A percentile compares a stretch with the other conserved stretches of the same genome.
phyloP scores from a whole-genome alignment of 2,113 vertebrate species.

The Megaleporinus macrocephalus region DNA sequence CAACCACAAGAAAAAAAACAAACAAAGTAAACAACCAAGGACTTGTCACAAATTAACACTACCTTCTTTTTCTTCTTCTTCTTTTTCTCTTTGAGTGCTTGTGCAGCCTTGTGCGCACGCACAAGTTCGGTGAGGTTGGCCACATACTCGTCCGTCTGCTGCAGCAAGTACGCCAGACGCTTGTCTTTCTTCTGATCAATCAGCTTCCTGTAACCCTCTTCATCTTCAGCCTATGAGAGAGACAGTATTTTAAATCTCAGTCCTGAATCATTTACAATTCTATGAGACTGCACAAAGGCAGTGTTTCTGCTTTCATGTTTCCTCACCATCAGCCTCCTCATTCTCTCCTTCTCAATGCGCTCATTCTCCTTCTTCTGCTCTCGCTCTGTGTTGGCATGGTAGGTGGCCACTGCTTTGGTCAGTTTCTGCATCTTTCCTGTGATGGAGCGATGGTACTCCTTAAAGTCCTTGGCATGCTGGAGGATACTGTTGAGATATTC shows the following conservation, averaged over 20 bases:
- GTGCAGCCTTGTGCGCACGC: slow-evolving; percentile 92
- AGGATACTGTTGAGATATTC: slow-evolving; percentile 99
- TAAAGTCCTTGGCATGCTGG: slow-evolving; percentile 98
- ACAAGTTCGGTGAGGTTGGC: slow-evolving; percentile 97
- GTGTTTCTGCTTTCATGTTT: neutral
- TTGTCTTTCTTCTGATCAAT: slow-evolving; percentile 99
- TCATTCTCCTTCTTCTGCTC: slow-evolving; percentile 99
- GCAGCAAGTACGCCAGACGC: slow-evolving; percentile 94
- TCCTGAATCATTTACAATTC: no score
- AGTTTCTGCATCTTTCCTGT: slow-evolving; percentile 95
- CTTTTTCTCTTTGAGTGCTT: slow-evolving; percentile 96
- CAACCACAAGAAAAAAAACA: neutral
- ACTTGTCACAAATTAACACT: neutral
- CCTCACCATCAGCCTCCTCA: slow-evolving; percentile 94
- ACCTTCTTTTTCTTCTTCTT: slow-evolving; percentile 93
- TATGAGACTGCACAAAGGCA: neutral
- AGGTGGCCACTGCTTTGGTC: slow-evolving; percentile 94
- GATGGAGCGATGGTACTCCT: slow-evolving; percentile 95
- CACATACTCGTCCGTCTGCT: slow-evolving; percentile 97
- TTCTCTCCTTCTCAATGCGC: slow-evolving; percentile 95
- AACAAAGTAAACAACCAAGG: neutral
- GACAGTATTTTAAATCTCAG: no score
- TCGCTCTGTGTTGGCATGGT: slow-evolving; percentile 96
- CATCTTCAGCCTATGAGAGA: slow-evolving; percentile 87
- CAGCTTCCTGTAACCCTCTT: slow-evolving; percentile 96